A percentile compares a stretch with the other conserved stretches of the same genome.
Evolutionary conservation across 2,113 vertebrate genomes (phyloP).

Genomic region (Hydrolagus affinis): DNA sequence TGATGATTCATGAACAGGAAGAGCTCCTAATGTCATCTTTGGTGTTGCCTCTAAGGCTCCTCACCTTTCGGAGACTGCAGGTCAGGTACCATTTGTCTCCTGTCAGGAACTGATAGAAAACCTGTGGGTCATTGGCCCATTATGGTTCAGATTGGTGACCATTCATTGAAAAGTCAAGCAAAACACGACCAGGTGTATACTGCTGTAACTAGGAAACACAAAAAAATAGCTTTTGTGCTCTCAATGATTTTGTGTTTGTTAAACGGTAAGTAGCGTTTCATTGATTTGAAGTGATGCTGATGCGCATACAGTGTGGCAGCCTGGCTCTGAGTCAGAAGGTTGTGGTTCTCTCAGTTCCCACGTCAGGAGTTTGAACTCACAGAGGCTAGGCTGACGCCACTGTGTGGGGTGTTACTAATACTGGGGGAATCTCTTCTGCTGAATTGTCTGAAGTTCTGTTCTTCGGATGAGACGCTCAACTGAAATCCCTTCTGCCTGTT

Average conservation of each 20-base stretch:
- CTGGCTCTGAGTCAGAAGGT: too few relatives aligned
- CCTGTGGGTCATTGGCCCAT: constrained; percentile 43
- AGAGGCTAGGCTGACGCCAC: too few relatives aligned
- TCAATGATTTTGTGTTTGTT: background rate
- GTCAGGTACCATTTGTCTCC: constrained; percentile 52
- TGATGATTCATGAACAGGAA: constrained; percentile 24
- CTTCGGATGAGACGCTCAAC: too few relatives aligned
- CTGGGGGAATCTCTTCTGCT: too few relatives aligned
- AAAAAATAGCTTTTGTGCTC: background rate
- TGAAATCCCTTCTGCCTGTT: too few relatives aligned
- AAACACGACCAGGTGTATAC: background rate
- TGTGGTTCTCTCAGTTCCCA: too few relatives aligned
- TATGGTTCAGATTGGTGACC: constrained; percentile 37
- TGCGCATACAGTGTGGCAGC: background rate
- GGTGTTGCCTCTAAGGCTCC: constrained; percentile 43
- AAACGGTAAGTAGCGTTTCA: background rate
- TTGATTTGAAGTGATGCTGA: background rate
- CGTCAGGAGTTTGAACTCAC: too few relatives aligned
- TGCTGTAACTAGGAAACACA: background rate
- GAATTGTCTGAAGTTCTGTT: too few relatives aligned
- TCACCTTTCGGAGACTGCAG: constrained; percentile 45
- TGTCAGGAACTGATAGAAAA: constrained; percentile 43
- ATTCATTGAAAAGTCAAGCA: constrained; percentile 24
- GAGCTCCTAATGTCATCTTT: constrained; percentile 24
- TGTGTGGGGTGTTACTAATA: too few relatives aligned